phyloP scores from a whole-genome alignment of 2,888 invertebrate genomes.

The Amphimallon solstitiale region DNA sequence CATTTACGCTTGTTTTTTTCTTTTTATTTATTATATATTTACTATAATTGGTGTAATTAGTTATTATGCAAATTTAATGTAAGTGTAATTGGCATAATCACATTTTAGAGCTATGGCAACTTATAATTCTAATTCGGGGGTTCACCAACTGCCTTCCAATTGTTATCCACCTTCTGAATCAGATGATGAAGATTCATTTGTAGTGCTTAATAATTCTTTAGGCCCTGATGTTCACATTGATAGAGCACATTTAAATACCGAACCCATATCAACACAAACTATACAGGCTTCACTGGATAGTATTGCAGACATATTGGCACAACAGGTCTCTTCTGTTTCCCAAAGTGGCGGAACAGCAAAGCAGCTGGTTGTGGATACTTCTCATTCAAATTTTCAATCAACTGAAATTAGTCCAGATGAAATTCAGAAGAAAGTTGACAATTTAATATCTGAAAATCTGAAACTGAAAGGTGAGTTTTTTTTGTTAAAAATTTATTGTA shows the following conservation, averaged over 20 bases:
- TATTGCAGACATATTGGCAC: slow-evolving; percentile 18
- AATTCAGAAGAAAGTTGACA: slow-evolving; percentile 54
- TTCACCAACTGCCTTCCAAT: slow-evolving; percentile 44
- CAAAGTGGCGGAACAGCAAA: slow-evolving; percentile 2
- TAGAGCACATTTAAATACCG: slow-evolving; percentile 23
- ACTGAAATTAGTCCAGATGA: slow-evolving; percentile 49
- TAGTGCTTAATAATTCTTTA: slow-evolving; percentile 49
- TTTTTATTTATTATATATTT: background rate
- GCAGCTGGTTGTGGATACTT: slow-evolving; percentile 9
- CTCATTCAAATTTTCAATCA: background rate
- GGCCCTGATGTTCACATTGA: slow-evolving; percentile 24
- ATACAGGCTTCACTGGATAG: slow-evolving; percentile 33
- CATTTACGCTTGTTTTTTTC: too few relatives aligned
- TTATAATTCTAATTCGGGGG: slow-evolving; percentile 33
- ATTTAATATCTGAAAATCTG: slow-evolving; percentile 53
- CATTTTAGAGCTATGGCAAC: slow-evolving; percentile 33
- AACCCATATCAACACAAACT: slow-evolving; percentile 34
- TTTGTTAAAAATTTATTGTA: too few relatives aligned
- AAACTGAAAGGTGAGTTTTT: slow-evolving; percentile 54
- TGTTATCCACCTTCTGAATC: slow-evolving; percentile 50
- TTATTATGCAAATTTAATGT: background rate
- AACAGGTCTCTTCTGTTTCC: background rate
- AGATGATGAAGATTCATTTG: slow-evolving; percentile 57
- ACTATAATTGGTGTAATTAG: background rate
- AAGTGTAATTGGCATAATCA: background rate